phyloP scores from a whole-genome alignment of 2,113 vertebrate genomes.

The Clinocottus analis region DNA sequence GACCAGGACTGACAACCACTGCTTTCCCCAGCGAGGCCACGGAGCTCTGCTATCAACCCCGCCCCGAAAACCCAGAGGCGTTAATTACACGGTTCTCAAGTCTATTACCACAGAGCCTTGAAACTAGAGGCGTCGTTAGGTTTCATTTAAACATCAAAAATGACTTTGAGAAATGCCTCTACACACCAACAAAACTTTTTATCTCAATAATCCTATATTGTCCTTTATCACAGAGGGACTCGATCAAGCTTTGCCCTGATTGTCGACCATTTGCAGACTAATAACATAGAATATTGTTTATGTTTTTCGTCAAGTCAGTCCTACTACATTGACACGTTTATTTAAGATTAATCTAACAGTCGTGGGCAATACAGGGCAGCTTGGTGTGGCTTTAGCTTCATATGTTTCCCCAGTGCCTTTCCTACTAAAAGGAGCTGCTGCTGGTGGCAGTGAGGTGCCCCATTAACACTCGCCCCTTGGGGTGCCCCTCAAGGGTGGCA shows the following conservation, averaged over 20 bases:
- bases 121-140: not conserved
- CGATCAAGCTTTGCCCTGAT: not conserved
- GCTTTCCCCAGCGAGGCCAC: not conserved
- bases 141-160: conserved; percentile 8
- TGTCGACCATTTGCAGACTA: not conserved
- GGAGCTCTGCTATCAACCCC: not conserved
- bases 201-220: not conserved
- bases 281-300: too few species aligned
- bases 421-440: conserved; percentile 12
- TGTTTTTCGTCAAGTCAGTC: too few species aligned
- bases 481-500: conserved; percentile 26
- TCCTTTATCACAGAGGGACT: not conserved
- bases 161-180: conserved; percentile 9
- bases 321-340: too few species aligned
- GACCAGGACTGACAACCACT: not conserved
- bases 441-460: not conserved
- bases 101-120: not conserved
- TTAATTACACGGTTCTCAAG: conserved; percentile 9
- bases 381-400: not conserved
- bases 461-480: conserved; percentile 32
- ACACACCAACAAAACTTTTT: not conserved
- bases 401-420: not conserved
- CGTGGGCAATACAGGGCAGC: not conserved
- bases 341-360: not conserved
- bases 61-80: conserved; percentile 13